Conservation (phyloP, 2,797 vertebrate genomes). For the Amblyopsis hoosieri region DNA sequence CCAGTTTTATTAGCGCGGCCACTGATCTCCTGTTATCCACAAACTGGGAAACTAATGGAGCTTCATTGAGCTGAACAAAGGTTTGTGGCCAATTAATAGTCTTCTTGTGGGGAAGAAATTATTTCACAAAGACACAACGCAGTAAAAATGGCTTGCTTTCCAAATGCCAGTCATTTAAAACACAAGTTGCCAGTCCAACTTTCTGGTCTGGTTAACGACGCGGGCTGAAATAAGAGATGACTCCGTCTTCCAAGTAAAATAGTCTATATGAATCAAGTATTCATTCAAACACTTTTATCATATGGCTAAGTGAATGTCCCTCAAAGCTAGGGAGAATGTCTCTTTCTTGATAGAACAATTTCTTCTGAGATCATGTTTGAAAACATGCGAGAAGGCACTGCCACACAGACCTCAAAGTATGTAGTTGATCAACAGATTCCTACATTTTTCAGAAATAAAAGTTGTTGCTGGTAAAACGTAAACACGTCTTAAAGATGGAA, state of each 20-base stretch:
- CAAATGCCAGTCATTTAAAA: constrained; percentile 45
- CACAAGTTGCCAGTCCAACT: constrained; percentile 43
- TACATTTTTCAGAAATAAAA: constrained; percentile 10
- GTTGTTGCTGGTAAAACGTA: constrained; percentile 7
- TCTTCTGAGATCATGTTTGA: constrained; percentile 35
- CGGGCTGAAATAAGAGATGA: constrained; percentile 59
- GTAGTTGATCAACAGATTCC: constrained; percentile 18
- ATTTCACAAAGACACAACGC: neutral
- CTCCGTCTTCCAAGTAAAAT: constrained; percentile 31
- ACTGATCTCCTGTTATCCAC: constrained; percentile 59
- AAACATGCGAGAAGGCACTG: constrained; percentile 27
- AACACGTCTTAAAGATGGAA: neutral
- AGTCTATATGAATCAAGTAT: constrained; percentile 10
- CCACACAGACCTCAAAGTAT: constrained; percentile 20
- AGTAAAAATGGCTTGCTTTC: constrained; percentile 29
- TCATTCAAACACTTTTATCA: constrained; percentile 17
- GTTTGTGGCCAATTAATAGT: constrained; percentile 36
- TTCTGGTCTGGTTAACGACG: constrained; percentile 54
- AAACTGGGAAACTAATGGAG: constrained; percentile 48
- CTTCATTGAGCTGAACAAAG: constrained; percentile 17
- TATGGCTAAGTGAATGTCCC: constrained; percentile 32
- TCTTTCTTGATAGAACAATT: constrained; percentile 19
- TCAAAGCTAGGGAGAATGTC: constrained; percentile 38
- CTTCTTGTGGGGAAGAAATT: neutral
- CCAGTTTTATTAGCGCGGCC: constrained; percentile 77